Percentiles rank a stretch among this genome's conserved stretches.
phyloP scores from a whole-genome alignment of 2,797 vertebrate genomes.

The Vultur gryphus region DNA sequence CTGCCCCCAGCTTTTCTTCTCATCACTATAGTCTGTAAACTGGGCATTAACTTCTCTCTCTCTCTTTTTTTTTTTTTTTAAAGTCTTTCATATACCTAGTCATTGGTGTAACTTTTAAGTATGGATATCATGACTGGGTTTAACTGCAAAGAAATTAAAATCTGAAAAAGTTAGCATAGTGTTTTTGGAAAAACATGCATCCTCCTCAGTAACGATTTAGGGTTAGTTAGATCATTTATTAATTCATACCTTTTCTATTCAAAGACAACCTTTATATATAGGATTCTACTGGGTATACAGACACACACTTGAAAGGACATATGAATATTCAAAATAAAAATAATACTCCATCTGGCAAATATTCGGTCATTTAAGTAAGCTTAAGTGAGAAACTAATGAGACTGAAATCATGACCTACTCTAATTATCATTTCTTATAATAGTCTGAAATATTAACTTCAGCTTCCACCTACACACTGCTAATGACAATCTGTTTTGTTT shows the following conservation, averaged over 20 bases:
- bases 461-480: not conserved
- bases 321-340: not conserved
- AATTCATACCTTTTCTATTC: not conserved
- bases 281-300: not conserved
- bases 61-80: not conserved
- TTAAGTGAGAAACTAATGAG: slow-evolving; percentile 5
- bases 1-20: not conserved
- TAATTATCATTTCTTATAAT: not conserved
- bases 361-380: not conserved
- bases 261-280: not conserved
- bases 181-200: not conserved
- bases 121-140: not conserved
- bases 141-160: not conserved
- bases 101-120: not conserved
- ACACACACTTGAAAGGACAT: not conserved
- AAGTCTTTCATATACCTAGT: not conserved
- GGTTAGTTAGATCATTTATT: not conserved
- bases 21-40: not conserved
- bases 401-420: not conserved
- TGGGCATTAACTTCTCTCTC: not conserved
- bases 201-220: not conserved
- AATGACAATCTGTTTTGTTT: not conserved
- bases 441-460: not conserved
- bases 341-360: not conserved
- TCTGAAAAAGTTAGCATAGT: not conserved